Evolutionary conservation across 2,113 vertebrate genomes (phyloP).

Genomic region (Jaculus jaculus): DNA sequence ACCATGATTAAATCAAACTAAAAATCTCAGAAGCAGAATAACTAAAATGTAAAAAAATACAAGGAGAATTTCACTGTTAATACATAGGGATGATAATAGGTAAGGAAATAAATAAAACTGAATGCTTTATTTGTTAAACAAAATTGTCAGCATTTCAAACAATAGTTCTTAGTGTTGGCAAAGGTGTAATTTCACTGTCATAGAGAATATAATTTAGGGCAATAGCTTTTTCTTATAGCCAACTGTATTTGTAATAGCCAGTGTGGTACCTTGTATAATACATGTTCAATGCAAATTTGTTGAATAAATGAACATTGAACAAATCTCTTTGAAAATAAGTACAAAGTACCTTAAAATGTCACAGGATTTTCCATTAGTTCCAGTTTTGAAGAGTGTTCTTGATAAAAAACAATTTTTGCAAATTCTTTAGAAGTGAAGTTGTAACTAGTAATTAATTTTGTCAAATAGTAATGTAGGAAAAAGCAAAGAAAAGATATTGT

Average conservation of each 20-base stretch:
- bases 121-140: constrained; percentile 27
- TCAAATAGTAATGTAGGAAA: background rate
- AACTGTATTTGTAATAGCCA: background rate
- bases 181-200: background rate
- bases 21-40: background rate
- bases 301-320: background rate
- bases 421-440: constrained; percentile 18
- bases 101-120: constrained; percentile 4
- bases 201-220: background rate
- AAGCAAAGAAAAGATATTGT: constrained; percentile 2
- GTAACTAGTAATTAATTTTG: constrained; percentile 32
- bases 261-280: background rate
- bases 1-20: constrained; percentile 20
- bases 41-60: constrained; percentile 2
- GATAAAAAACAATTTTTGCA: constrained; percentile 17
- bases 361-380: background rate
- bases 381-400: background rate
- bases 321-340: background rate
- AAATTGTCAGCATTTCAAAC: background rate
- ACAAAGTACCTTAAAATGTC: background rate
- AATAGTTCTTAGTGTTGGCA: background rate
- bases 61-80: constrained; percentile 1
- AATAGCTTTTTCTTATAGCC: background rate
- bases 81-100: background rate
- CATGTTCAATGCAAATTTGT: constrained; percentile 26